These are phyloP conservation scores for Cosmia pyralina DNA, from an alignment of 2,888 invertebrate genomes.

Conservation along the genomic window DNA sequence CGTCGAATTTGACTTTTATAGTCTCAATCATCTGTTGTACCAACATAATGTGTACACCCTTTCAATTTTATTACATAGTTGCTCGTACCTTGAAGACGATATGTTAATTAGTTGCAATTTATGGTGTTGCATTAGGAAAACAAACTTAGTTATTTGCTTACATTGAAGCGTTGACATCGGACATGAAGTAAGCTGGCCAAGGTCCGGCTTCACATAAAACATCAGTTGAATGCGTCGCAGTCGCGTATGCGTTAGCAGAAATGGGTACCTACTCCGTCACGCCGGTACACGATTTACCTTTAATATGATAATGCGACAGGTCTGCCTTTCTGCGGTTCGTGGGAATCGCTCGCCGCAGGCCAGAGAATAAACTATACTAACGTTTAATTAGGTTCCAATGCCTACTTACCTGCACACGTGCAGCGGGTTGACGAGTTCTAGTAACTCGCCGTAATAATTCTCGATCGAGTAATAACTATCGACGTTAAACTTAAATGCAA, in stretches of 20 bases:
- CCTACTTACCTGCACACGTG: conserved; percentile 67
- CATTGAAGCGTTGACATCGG: conserved; percentile 63
- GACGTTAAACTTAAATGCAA: conserved; percentile 69
- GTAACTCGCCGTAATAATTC: conserved; percentile 67
- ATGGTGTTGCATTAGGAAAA: conserved; percentile 63
- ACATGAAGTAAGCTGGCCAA: conserved; percentile 72
- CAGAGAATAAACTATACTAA: conserved; percentile 64
- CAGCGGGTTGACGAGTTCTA: conserved; percentile 67
- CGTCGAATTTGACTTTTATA: conserved; percentile 39
- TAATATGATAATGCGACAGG: conserved; percentile 79
- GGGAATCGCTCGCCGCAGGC: conserved; percentile 72
- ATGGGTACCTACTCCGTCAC: conserved; percentile 68
- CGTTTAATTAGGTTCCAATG: conserved; percentile 71
- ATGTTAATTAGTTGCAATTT: conserved; percentile 59
- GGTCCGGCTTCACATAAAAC: conserved; percentile 65
- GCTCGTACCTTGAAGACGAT: conserved; percentile 36
- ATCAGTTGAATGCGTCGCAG: conserved; percentile 53
- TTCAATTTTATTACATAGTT: conserved; percentile 51
- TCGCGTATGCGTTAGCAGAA: conserved; percentile 62
- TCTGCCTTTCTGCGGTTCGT: conserved; percentile 71
- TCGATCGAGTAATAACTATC: conserved; percentile 70
- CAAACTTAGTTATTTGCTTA: conserved; percentile 63
- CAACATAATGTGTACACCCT: conserved; percentile 29
- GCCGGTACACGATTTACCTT: conserved; percentile 71
- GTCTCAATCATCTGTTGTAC: conserved; percentile 43